Evolutionary conservation across 2,888 invertebrate species (phyloP), one percentile per base, ranked within the genome.

Genomic region (Unio delphinus): DNA sequence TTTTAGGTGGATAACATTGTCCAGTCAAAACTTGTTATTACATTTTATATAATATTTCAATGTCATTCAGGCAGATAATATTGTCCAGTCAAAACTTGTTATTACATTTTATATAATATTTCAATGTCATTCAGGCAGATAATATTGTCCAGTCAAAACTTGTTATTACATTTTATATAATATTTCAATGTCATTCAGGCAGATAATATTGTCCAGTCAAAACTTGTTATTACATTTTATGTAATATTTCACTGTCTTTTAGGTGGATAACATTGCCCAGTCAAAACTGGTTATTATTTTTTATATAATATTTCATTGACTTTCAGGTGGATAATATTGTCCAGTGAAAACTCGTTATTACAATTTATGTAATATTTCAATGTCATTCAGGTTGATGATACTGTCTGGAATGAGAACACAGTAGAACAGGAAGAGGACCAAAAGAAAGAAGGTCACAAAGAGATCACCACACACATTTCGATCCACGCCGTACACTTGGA

Each of bases 391-490:
- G 80, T 85, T 57, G 86, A 85, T 63, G 87, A 86, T 58, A 83
- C 74, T 60, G 79, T 87, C 7, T 88, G 86, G 87, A 83, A 85
- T 73, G 86, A 85, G 70, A 79, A 77, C 45, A 83, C 80, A 15
- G 74, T 80, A 23, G 83, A 80, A 64, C 65, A 76, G 23, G 80
- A 80, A 61, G 73, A 73, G 8, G 61, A 73, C 20, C 75, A 76
- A 63, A 68, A 66, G 8, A 70, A 72, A 45, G 68, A 70, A 30
- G 73, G 74, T 11, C 64, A 64, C 61, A 76, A 72, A 65, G 89
- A 89, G 80, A 80, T 88, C 34, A 89, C 89, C 15, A 89, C 88
- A 8, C 89, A 89, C 68, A 83, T 89, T 5, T 86, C 89, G 18
- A 82, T 89, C 55, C 88, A 88, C 79, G 88, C 87, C 11, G 69